Percentiles rank a stretch among this genome's conserved stretches.
Conservation (phyloP, 2,888 invertebrate species). For the Xiphydria camelus region DNA sequence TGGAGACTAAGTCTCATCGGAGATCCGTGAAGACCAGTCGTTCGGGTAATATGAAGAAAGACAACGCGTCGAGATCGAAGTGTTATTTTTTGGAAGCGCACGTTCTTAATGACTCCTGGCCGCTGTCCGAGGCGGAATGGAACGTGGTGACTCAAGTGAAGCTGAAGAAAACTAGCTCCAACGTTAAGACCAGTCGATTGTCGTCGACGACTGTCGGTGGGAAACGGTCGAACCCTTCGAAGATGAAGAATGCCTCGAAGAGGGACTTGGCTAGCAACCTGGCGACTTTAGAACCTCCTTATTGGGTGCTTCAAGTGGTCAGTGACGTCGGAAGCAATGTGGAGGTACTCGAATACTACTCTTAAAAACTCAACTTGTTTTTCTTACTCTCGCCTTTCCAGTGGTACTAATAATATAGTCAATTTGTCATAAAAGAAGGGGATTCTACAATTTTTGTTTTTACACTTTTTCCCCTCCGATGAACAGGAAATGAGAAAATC, state of each 20-base stretch:
- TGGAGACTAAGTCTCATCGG: not conserved
- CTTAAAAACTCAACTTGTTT: no score
- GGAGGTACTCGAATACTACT: no score
- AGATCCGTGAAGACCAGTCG: not conserved
- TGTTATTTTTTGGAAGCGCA: conserved; percentile 40
- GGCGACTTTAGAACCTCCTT: conserved; percentile 20
- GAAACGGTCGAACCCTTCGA: conserved; percentile 6
- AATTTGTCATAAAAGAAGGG: no score
- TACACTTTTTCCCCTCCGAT: no score
- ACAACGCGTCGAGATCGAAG: not conserved
- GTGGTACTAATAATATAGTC: no score
- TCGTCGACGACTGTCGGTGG: not conserved
- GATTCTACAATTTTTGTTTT: no score
- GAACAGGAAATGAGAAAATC: no score
- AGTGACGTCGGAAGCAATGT: conserved; percentile 20
- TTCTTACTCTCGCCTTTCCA: no score
- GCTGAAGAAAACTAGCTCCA: conserved; percentile 2
- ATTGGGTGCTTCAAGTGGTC: conserved; percentile 34
- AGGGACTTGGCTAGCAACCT: not conserved
- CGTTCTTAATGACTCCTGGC: conserved; percentile 56
- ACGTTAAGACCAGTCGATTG: not conserved
- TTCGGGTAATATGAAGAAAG: no score
- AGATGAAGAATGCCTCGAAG: conserved; percentile 5
- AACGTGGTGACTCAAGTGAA: conserved; percentile 36
- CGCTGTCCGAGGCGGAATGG: conserved; percentile 55